These are phyloP conservation scores for Dynastes tityus DNA, from an alignment of 2,888 invertebrate species.

Conservation along the genomic window DNA sequence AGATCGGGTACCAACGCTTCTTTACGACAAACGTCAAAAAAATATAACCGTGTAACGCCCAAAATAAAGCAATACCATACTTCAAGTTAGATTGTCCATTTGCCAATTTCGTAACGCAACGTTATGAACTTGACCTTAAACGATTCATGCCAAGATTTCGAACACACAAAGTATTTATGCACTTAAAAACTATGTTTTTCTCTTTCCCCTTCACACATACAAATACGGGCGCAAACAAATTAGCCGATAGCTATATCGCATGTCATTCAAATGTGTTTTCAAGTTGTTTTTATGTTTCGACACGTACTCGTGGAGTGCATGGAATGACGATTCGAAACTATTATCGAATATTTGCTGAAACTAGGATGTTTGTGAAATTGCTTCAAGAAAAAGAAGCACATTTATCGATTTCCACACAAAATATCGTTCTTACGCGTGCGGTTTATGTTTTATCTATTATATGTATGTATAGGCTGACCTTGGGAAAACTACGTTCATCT, in stretches of 20 bases:
- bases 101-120: constrained; percentile 49
- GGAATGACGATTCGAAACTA: neutral
- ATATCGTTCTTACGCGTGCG: too few relatives aligned
- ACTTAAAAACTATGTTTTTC: constrained; percentile 36
- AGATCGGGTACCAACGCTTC: too few relatives aligned
- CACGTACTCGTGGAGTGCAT: neutral
- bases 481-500: too few relatives aligned
- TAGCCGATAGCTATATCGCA: neutral
- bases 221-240: neutral
- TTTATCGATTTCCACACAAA: too few relatives aligned
- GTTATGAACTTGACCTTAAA: constrained; percentile 55
- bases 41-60: neutral
- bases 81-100: constrained; percentile 40
- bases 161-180: constrained; percentile 44
- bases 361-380: neutral
- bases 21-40: too few relatives aligned
- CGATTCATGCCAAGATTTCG: constrained; percentile 53
- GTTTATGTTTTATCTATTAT: too few relatives aligned
- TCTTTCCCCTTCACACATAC: constrained; percentile 5
- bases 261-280: neutral
- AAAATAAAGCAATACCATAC: constrained; percentile 37
- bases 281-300: neutral
- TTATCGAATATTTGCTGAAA: too few relatives aligned
- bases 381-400: neutral
- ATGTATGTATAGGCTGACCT: too few relatives aligned